Conservation (phyloP, 2,797 vertebrate species). For the Muscicapa comitata region DNA sequence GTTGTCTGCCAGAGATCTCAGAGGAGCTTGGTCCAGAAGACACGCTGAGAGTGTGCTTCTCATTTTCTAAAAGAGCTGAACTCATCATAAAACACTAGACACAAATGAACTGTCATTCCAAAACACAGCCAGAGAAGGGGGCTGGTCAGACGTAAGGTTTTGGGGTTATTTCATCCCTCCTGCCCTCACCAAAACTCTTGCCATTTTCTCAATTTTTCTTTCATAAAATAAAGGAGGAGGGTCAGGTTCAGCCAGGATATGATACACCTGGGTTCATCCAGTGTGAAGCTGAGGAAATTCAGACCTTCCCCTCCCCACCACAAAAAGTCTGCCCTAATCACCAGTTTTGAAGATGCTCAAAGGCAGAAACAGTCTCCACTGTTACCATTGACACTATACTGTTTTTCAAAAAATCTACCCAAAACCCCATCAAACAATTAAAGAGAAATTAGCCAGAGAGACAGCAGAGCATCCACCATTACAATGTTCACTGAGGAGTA, state of each 20-base stretch:
- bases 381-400: neutral
- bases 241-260: neutral
- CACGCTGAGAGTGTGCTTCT: neutral
- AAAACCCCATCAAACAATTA: neutral
- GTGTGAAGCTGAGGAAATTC: neutral
- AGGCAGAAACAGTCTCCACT: neutral
- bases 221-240: neutral
- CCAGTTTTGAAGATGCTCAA: neutral
- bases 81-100: neutral
- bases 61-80: neutral
- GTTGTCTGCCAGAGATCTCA: slow-evolving; percentile 12
- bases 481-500: neutral
- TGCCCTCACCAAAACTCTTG: neutral
- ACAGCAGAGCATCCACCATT: neutral
- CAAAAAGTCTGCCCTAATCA: neutral
- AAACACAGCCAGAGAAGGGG: neutral
- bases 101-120: neutral
- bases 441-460: neutral
- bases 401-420: neutral
- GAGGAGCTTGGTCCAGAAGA: neutral
- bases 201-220: neutral
- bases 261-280: neutral
- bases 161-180: neutral
- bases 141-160: neutral
- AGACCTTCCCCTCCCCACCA: neutral